Evolutionary conservation across 2,888 invertebrate genomes (phyloP), one percentile per base, ranked within the genome.

Genomic region (Deilephila elpenor): DNA sequence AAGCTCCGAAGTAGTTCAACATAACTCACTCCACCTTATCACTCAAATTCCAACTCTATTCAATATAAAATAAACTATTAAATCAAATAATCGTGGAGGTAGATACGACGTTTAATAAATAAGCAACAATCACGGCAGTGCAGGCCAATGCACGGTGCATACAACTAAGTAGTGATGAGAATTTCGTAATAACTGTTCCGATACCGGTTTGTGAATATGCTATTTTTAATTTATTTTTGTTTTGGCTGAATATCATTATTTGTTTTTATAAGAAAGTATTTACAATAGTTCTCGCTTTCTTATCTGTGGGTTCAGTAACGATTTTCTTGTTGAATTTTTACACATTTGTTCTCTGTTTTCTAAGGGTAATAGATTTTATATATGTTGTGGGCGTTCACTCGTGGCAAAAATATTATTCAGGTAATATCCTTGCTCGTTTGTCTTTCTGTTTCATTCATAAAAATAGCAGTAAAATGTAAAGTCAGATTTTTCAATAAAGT

Each of bases 61-160:
- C 4, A 0, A 0, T 0, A 0, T 25, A 25, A 25, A 29, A 32
- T 82, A 86, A 62, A 78, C 77, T 76, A 59, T 5, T 29, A 53
- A 82, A 86, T 88, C 0, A 7, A 72, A 64, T 77, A 72, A 5
- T 11, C 32, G 3, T 37, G 29, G 70, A 25, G 75, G 79, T 75
- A 75, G 76, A 80, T 90, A 82, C 5, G 87, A 73, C 83, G 78
- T 88, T 90, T 86, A 83, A 76, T 56, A 75, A 74, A 75, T 59
- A 73, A 76, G 73, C 73, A 71, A 72, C 78, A 78, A 84, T 84
- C 84, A 83, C 88, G 89, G 90, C 90, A 90, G 90, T 93, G 89
- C 94, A 93, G 94, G 94, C 94, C 94, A 94, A 91, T 94, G 94
- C 93, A 93, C 94, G 94, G 90, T 92, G 94, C 94, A 94, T 94